Conservation (phyloP, 2,113 vertebrate genomes). For the Burhinus oedicnemus region DNA sequence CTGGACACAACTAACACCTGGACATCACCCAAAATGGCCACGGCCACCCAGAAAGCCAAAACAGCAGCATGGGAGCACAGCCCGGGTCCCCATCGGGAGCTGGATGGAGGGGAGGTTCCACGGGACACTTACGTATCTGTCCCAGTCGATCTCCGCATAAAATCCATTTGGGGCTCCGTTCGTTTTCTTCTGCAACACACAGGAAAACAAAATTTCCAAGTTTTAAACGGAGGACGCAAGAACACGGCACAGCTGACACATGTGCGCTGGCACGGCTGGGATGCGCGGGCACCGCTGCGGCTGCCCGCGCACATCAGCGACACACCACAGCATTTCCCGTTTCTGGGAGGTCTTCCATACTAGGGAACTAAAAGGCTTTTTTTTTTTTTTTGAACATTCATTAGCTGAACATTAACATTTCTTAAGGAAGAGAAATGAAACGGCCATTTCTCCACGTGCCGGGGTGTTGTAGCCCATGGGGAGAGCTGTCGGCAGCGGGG, state of each 20-base stretch:
- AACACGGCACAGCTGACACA: neutral
- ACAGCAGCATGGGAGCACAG: accelerated
- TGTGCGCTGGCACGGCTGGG: neutral
- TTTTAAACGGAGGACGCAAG: neutral
- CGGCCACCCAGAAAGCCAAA: neutral
- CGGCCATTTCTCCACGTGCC: accelerated
- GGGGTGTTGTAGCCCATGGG: neutral
- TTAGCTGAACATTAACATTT: neutral
- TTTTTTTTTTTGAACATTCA: neutral
- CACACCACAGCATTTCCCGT: neutral
- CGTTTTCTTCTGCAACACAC: conserved; percentile 87
- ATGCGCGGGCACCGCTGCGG: accelerated
- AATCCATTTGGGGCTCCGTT: conserved; percentile 97
- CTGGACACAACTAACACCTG: too few species aligned
- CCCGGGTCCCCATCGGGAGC: accelerated
- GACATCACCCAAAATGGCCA: accelerated
- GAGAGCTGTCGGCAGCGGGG: neutral
- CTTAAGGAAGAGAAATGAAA: neutral
- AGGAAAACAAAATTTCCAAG: neutral
- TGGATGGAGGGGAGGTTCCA: neutral
- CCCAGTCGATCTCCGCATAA: conserved; percentile 98
- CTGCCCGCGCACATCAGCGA: neutral
- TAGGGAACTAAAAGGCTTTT: neutral
- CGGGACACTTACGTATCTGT: conserved; percentile 91
- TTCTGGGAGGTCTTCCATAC: neutral